Evolutionary conservation across 2,888 invertebrate species (phyloP).

Genomic region (Petrolisthes cinctipes): DNA sequence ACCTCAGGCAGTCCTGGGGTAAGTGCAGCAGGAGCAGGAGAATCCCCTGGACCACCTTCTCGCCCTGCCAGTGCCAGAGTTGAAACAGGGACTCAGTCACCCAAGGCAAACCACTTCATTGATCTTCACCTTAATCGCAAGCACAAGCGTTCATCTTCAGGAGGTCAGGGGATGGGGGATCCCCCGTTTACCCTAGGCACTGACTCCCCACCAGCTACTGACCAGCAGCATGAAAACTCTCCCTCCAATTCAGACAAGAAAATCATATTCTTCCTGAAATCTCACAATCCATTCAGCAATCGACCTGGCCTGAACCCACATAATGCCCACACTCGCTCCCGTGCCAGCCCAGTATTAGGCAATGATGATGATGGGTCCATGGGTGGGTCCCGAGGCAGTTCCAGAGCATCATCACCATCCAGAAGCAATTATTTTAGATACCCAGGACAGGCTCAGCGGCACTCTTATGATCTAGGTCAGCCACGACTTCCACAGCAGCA

Average conservation of each 20-base stretch:
- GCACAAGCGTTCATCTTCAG: slow-evolving; percentile 38
- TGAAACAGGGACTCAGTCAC: slow-evolving; percentile 32
- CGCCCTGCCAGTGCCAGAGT: slow-evolving; percentile 28
- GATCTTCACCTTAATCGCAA: slow-evolving; percentile 38
- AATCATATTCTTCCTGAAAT: slow-evolving; percentile 46
- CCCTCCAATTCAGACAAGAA: slow-evolving; percentile 46
- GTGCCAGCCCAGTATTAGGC: neutral
- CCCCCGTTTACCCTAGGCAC: neutral
- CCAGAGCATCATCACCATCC: slow-evolving; percentile 39
- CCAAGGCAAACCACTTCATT: slow-evolving; percentile 42
- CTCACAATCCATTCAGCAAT: slow-evolving; percentile 46
- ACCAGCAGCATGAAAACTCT: slow-evolving; percentile 14
- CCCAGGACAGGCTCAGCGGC: slow-evolving; percentile 22
- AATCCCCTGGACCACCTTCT: slow-evolving; percentile 40
- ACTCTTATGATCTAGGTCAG: slow-evolving; percentile 38
- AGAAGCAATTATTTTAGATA: slow-evolving; percentile 19
- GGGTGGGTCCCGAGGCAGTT: slow-evolving; percentile 23
- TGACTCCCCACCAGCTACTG: slow-evolving; percentile 32
- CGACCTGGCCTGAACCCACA: neutral
- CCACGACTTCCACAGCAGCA: slow-evolving; percentile 25
- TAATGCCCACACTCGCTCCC: neutral
- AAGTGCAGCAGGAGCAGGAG: slow-evolving; percentile 7
- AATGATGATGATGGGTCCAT: slow-evolving; percentile 33
- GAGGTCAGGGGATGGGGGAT: slow-evolving; percentile 27
- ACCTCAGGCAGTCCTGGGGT: slow-evolving; percentile 34